These are phyloP conservation scores for Melanotaenia nigrans DNA, from an alignment of 2,797 vertebrate species.

Conservation along the genomic window DNA sequence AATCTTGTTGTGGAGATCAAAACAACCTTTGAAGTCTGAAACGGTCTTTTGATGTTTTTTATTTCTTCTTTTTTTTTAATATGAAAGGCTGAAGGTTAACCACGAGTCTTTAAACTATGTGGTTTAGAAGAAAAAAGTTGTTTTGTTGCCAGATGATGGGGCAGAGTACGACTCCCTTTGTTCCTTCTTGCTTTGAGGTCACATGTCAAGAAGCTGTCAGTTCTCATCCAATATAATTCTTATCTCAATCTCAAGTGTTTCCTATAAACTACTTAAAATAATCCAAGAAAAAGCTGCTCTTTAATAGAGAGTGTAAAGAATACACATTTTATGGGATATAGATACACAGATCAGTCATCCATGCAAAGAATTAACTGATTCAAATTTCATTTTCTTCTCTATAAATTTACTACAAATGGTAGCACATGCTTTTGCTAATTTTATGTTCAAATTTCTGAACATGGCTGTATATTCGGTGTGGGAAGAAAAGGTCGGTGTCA, in stretches of 20 bases:
- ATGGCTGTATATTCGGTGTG: background rate
- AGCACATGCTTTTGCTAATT: background rate
- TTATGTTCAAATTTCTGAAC: background rate
- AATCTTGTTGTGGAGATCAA: slow-evolving; percentile 55
- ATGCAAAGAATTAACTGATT: no score
- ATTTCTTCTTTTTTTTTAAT: background rate
- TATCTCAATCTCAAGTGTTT: background rate
- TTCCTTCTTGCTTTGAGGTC: slow-evolving; percentile 9
- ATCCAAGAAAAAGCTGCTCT: background rate
- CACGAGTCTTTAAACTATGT: slow-evolving; percentile 37
- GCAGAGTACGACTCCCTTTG: slow-evolving; percentile 12
- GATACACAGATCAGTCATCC: background rate
- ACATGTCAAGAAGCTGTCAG: background rate
- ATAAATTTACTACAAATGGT: background rate
- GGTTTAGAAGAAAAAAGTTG: slow-evolving; percentile 27
- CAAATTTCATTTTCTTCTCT: background rate
- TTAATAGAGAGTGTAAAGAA: background rate
- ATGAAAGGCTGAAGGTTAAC: slow-evolving; percentile 46
- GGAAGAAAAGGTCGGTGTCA: background rate
- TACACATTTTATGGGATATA: background rate
- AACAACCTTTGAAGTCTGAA: slow-evolving; percentile 60
- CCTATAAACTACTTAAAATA: slow-evolving; percentile 1
- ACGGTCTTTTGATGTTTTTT: slow-evolving; percentile 50
- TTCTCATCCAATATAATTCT: background rate
- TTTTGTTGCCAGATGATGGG: background rate